Evolutionary conservation across 2,113 vertebrate species (phyloP).

Genomic region (Sapajus apella): DNA sequence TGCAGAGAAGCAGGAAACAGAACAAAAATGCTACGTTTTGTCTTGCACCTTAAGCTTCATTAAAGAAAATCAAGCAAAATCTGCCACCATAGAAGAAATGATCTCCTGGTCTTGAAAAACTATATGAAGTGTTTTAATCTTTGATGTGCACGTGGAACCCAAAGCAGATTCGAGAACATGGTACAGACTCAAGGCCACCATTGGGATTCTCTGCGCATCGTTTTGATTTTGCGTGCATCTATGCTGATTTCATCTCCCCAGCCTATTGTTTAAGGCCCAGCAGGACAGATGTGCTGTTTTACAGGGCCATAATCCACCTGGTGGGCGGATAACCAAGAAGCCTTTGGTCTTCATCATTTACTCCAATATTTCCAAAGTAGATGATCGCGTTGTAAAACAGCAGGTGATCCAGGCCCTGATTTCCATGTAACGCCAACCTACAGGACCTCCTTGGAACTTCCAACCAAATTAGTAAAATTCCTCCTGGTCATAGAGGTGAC

Average conservation of each 20-base stretch:
- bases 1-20: constrained; percentile 71
- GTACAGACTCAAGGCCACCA: not conserved
- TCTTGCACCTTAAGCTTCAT: constrained; percentile 78
- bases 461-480: constrained; percentile 6
- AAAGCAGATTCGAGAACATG: not conserved
- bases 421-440: not conserved
- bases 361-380: constrained; percentile 32
- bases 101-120: constrained; percentile 23
- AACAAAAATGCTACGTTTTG: constrained; percentile 64
- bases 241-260: constrained; percentile 41
- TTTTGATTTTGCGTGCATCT: constrained; percentile 50
- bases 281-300: constrained; percentile 60
- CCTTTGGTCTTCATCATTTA: constrained; percentile 53
- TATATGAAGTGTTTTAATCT: constrained; percentile 1
- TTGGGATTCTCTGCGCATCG: not conserved
- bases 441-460: not conserved
- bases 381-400: constrained; percentile 57
- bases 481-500: not conserved
- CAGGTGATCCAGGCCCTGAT: not conserved
- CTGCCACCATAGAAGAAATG: constrained; percentile 54
- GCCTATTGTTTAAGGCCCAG: constrained; percentile 53
- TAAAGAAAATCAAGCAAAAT: constrained; percentile 78
- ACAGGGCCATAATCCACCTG: constrained; percentile 43
- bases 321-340: constrained; percentile 2
- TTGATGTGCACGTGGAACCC: constrained; percentile 19